A percentile compares a stretch with the other conserved stretches of the same genome.
Evolutionary conservation across 2,888 invertebrate species (phyloP).

Genomic region (Eupithecia tripunctaria): DNA sequence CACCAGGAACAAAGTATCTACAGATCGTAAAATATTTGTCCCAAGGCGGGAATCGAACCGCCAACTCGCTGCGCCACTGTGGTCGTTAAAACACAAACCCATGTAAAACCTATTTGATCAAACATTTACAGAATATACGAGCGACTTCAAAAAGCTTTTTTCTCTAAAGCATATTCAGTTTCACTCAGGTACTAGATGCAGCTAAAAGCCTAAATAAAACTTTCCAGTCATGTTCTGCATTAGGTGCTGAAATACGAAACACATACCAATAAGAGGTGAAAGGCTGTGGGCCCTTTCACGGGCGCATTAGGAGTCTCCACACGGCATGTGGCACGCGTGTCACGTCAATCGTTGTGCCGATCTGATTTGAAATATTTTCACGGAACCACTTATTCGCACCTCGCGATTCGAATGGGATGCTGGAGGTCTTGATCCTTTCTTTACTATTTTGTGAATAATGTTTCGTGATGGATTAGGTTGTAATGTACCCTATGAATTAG

Average conservation of each 20-base stretch:
- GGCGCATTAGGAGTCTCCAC: constrained; percentile 76
- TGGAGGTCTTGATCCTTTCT: constrained; percentile 58
- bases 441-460: neutral
- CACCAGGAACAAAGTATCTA: too few relatives aligned
- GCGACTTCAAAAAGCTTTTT: neutral
- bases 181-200: neutral
- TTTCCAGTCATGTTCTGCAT: constrained; percentile 29
- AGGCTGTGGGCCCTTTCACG: constrained; percentile 67
- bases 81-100: neutral
- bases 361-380: constrained; percentile 84
- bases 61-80: too few relatives aligned
- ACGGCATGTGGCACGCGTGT: constrained; percentile 69
- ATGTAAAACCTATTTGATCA: neutral
- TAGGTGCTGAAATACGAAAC: constrained; percentile 31
- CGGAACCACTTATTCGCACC: constrained; percentile 82
- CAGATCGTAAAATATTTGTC: too few relatives aligned
- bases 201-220: constrained; percentile 20
- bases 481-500: neutral
- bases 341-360: constrained; percentile 79
- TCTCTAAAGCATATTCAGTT: neutral
- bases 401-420: constrained; percentile 61
- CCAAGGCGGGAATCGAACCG: too few relatives aligned
- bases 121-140: neutral
- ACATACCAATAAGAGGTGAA: constrained; percentile 70
- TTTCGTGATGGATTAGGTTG: too few relatives aligned